phyloP scores from a whole-genome alignment of 2,113 vertebrate genomes.

The Argyrosomus japonicus region DNA sequence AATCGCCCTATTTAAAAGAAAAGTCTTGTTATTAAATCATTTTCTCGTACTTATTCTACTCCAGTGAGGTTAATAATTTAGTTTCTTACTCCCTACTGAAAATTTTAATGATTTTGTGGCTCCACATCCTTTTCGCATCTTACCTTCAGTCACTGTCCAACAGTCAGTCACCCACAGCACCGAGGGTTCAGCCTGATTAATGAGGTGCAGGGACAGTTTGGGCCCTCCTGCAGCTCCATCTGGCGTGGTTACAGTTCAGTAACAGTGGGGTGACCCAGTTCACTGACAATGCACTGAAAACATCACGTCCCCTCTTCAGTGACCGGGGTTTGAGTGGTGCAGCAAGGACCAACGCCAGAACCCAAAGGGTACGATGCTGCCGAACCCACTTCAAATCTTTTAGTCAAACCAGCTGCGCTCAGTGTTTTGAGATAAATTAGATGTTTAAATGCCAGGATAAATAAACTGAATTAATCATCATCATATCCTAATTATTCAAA shows the following conservation, averaged over 20 bases:
- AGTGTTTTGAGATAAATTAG: background rate
- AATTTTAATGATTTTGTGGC: background rate
- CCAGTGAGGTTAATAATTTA: background rate
- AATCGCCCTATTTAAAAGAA: background rate
- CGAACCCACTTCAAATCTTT: slow-evolving; percentile 15
- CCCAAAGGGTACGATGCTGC: background rate
- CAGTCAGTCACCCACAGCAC: slow-evolving; percentile 32
- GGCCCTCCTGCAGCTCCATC: slow-evolving; percentile 56
- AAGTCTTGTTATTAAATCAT: background rate
- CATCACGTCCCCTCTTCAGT: slow-evolving; percentile 35
- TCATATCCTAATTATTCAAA: too few species aligned
- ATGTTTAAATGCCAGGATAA: background rate
- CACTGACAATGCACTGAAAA: slow-evolving; percentile 36
- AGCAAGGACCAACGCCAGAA: slow-evolving; percentile 1
- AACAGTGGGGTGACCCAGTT: slow-evolving; percentile 51
- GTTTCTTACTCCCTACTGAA: background rate
- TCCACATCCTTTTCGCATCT: background rate
- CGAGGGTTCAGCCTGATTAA: slow-evolving; percentile 52
- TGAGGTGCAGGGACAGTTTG: slow-evolving; percentile 39
- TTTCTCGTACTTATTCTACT: background rate
- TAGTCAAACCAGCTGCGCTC: background rate
- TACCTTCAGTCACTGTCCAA: slow-evolving; percentile 31
- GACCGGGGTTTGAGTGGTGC: slow-evolving; percentile 3
- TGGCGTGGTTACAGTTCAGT: slow-evolving; percentile 36
- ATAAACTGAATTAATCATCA: background rate